Base-by-base conservation (phyloP, 2,888 invertebrate genomes). In the Folsomia candida region DNA sequence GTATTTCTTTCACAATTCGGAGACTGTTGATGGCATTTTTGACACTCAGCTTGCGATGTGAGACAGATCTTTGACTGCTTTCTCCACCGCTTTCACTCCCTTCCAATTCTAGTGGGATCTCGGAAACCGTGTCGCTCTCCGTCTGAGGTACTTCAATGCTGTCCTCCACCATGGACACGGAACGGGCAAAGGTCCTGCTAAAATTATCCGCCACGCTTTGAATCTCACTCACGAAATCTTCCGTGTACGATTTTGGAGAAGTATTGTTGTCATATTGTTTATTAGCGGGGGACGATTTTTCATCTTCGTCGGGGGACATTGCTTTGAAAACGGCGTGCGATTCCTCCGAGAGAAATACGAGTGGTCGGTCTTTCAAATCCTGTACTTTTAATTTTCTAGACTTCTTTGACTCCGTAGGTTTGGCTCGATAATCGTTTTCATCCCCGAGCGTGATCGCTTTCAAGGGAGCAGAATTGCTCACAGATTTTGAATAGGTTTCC, bases 311-410 rank as follows among this genome's bases (percentile, higher is more conserved):
- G 2, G 51, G 11, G n/a, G n/a, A 65, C 65, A 65, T 65, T 2
- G 54, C 54, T 37, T 73, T 73, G 28, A 73, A 57, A 1, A 70
- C 73, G 14, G 66, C 67, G 66, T 73, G 70, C 0, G 73, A 68
- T 29, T 70, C 70, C 20, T 73, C 66, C 1, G 73, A 73, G 14
- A 70, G 60, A n/a, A 54, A 54, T 20, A 54, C 54, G 22, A 54
- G 6, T 18, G 54, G 54, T 20, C 20, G 6, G 6, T 54, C 54
- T 20, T 6, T 6, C 22, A 54, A 54, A 54, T 18, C 54, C n/a
- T 54, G 18, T 54, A 37, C 14, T 14, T 14, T 14, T 37, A 37
- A 9, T 37, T 37, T 37, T 37, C 37, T 54, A 14, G 11, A n/a
- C 11, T 54, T 54, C 11, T 14, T 14, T 9, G 6, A 9, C 37